Base-by-base conservation (phyloP, 1,140 invertebrate genomes). In the Cyrtorhinus lividipennis region DNA sequence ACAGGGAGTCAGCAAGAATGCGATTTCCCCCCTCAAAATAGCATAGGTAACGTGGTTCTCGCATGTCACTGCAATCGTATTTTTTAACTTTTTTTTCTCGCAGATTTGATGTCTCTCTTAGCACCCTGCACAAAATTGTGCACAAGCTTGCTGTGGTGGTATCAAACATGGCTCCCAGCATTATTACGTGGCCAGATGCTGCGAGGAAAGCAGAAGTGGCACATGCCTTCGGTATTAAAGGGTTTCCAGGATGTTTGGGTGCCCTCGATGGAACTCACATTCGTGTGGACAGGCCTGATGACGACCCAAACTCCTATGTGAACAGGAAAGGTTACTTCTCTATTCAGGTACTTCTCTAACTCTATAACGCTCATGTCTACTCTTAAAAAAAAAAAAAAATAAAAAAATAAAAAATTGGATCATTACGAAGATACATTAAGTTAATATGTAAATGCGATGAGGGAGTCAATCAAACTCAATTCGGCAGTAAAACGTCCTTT, bases 91-190 rank as follows among this genome's bases (percentile, higher is more conserved):
- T n/a, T n/a, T n/a, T n/a, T n/a, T n/a, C n/a, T n/a, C n/a, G n/a
- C n/a, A n/a, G n/a, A 26, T 72, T 72, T 62, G 64, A 68, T 64
- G 61, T 72, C 30, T 62, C 65, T 22, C 63, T 70, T 13, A 71
- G 69, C 62, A 59, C 59, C 59, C 58, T 73, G 10, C 61, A 62
- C 61, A 61, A 62, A 23, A 66, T 72, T 25, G 67, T 72, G 26
- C 64, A 53, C 58, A 64, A 65, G 46, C 45, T 57, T n/a, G 18
- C 27, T 45, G 22, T 56, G 24, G 30, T 26, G 23, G 15, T 61
- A 20, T 30, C 25, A n/a, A 61, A 20, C 30, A 20, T 61, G 30
- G 5, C 61, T 53, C 45, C 30, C 10, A 13, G 27, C 12, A 45
- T 59, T n/a, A 67, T 65, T 22, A 24, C 53, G 22, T 68, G 67